Base-by-base conservation (phyloP, 2,888 invertebrate species). In the Drosophila falleni region DNA sequence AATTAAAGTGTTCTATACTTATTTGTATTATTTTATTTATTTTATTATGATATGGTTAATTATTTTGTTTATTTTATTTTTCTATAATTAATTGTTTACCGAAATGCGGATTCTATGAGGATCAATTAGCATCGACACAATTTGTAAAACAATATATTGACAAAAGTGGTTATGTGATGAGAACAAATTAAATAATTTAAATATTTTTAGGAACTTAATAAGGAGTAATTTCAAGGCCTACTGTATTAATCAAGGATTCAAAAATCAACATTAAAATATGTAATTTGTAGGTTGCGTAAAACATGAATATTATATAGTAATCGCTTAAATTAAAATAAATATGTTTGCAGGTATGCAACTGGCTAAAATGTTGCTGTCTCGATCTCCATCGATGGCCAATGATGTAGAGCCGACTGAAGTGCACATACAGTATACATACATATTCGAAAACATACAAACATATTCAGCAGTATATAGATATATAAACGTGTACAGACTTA, bases 301-400 rank as follows among this genome's bases (percentile, higher is more conserved):
- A 37, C 4, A 39, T 39, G 39, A 9, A 9, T 9, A 39, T 39
- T 39, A 39, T 39, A 15, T 15, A 16, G 39, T 4, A 15, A 39
- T 6, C 15, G 15, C 9, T 39, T 15, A 16, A 39, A 39, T 46
- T 9, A 26, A 46, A 26, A 46, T 26, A 47, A 29, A 29, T 29
- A 29, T 5, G 15, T 15, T 47, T 29, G 5, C 10, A 15, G 29
- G 15, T 29, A 11, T 39, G 9, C 13, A 44, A 44, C 37, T 37
- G 29, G 5, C 15, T 13, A 11, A 50, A 33, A 60, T 41, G 15
- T 31, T 50, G 31, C n/a, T 41, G 31, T 6, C 37, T 59, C 19
- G 49, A 59, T 59, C 39, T 59, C 39, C 39, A 11, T 41, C 41
- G 50, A 50, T 33, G 42, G 35, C 53, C 61, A 62, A 62, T 54